A percentile compares a stretch with the other conserved stretches of the same genome.
These are phyloP conservation scores for Carassius auratus DNA, from an alignment of 2,113 vertebrate genomes.

Conservation along the genomic window DNA sequence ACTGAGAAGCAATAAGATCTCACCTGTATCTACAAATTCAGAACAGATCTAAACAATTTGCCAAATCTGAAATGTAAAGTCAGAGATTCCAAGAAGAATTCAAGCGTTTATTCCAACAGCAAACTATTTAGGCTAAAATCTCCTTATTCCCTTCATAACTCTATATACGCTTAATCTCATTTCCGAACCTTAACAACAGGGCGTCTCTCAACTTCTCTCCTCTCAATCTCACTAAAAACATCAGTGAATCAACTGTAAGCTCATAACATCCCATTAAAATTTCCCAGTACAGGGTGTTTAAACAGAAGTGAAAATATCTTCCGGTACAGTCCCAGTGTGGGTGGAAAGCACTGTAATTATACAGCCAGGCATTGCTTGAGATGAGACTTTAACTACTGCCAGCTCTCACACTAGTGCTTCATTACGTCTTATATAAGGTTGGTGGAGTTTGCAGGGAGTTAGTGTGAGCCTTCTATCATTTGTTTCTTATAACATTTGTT, in stretches of 20 bases:
- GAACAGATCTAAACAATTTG: neutral
- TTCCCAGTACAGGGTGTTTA: constrained; percentile 11
- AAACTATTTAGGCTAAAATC: neutral
- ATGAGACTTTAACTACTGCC: constrained; percentile 23
- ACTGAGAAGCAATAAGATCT: neutral
- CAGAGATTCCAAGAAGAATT: neutral
- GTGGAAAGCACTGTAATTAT: constrained; percentile 27
- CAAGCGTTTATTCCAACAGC: neutral
- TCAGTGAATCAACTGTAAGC: neutral
- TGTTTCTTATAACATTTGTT: constrained; percentile 15
- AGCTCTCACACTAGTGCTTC: constrained; percentile 25
- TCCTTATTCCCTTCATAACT: neutral
- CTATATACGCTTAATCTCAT: neutral
- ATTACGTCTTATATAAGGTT: constrained; percentile 9
- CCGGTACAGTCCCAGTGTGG: neutral
- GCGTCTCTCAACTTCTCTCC: neutral
- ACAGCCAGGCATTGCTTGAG: constrained; percentile 1
- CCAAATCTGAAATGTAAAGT: neutral
- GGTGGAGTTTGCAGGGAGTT: constrained; percentile 8
- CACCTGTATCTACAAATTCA: too few relatives aligned
- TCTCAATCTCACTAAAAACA: neutral
- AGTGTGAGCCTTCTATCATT: neutral
- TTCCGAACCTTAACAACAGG: neutral
- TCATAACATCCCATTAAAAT: constrained; percentile 3
- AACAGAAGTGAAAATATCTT: constrained; percentile 10